Evolutionary conservation across 2,888 invertebrate species (phyloP), one percentile per base, ranked within the genome.

Genomic region (Ophonus ardosiacus): DNA sequence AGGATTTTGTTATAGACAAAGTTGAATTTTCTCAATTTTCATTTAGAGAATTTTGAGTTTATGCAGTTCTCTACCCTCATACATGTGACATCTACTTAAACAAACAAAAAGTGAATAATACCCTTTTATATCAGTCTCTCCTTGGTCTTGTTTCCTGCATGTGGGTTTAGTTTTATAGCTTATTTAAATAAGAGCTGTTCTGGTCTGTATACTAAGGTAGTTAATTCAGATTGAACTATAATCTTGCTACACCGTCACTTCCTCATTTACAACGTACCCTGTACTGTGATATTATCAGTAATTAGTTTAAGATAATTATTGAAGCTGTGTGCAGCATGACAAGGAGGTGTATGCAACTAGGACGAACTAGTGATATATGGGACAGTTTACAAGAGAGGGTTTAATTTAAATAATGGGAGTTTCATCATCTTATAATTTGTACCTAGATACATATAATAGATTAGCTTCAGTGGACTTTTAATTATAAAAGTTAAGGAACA

Each of bases 221-320:
- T 63, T 63, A 63, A 21, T 24, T 63, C 24, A 24, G 15, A 61
- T 18, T 61, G 63, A 24, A 63, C 63, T 61, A 61, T 18, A 17
- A 51, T 51, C 43, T 51, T 18, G 8, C 59, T 61, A 63, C 13
- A 21, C 13, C 21, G 7, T 18, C n/a, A 59, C 15, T 59, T 63
- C 21, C 63, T 8, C 21, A 13, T 63, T 17, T 18, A 5, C 63
- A 21, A 7, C 24, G 6, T 21, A 13, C 21, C 13, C 63, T 1
- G 18, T 21, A 24, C 21, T 63, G 24, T 13, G 63, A 63, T 63
- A 63, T 63, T 63, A 63, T 63, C 63, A 63, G 63, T 63, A 63
- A 63, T 63, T 63, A 63, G 21, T 21, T 63, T 63, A 7, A 21
- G 63, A 18, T 63, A 63, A 63, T 63, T 63, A 63, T 63, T 21